These are phyloP conservation scores for Lindbergichthys nudifrons DNA, from an alignment of 2,797 vertebrate genomes.

Conservation along the genomic window DNA sequence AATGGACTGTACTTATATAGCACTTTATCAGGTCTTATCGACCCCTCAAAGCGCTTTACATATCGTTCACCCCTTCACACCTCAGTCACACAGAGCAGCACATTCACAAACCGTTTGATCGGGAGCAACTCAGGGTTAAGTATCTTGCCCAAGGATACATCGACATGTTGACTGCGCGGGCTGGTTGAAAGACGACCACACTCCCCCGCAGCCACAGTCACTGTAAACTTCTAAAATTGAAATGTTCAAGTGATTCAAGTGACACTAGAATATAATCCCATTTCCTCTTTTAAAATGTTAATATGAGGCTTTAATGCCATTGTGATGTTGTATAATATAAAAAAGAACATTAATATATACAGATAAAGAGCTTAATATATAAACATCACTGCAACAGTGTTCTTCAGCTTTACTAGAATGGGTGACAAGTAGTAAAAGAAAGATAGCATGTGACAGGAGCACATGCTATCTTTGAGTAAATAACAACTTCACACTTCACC, in stretches of 20 bases:
- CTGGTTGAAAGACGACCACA: too few species aligned
- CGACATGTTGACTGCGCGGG: too few species aligned
- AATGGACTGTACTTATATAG: too few species aligned
- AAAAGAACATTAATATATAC: not conserved
- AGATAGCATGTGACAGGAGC: conserved; percentile 29
- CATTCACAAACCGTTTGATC: too few species aligned
- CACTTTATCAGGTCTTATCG: too few species aligned
- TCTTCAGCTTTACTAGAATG: conserved; percentile 1
- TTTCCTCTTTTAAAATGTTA: not conserved
- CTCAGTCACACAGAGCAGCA: too few species aligned
- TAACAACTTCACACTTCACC: conserved; percentile 59
- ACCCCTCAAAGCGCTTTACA: too few species aligned
- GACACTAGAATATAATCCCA: not conserved
- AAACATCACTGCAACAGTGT: not conserved
- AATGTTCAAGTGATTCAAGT: not conserved
- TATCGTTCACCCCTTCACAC: too few species aligned
- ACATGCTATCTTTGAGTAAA: conserved; percentile 39
- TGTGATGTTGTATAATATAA: conserved; percentile 3
- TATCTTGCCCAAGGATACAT: too few species aligned
- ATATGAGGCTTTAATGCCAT: not conserved
- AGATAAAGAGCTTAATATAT: not conserved
- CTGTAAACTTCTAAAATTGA: not conserved
- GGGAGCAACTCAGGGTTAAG: too few species aligned
- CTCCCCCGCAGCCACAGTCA: too few species aligned
- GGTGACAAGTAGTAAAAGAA: not conserved